phyloP scores from a whole-genome alignment of 1,140 invertebrate genomes.

The Atta cephalotes region DNA sequence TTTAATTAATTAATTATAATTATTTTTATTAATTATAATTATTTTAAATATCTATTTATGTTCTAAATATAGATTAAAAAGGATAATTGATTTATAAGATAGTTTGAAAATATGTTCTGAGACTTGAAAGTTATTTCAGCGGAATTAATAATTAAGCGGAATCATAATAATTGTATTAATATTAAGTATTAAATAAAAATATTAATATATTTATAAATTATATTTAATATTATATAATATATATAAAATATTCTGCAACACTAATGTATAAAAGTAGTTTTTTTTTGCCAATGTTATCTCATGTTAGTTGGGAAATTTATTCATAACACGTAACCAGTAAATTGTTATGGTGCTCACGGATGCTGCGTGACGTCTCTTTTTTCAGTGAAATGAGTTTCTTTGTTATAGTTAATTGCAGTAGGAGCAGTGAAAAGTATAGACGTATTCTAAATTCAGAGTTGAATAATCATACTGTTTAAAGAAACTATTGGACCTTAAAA shows the following conservation, averaged over 20 bases:
- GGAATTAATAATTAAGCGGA: neutral
- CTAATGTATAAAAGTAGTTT: neutral
- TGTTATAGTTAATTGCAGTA: slow-evolving; percentile 7
- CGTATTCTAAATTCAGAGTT: slow-evolving; percentile 34
- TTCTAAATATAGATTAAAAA: neutral
- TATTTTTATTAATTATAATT: neutral
- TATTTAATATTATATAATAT: too few species aligned
- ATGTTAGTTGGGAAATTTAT: slow-evolving; percentile 41
- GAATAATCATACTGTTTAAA: slow-evolving; percentile 18
- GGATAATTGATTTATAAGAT: neutral
- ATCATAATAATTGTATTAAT: neutral
- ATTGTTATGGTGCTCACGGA: slow-evolving; percentile 38
- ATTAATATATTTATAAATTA: too few species aligned
- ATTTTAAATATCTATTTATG: neutral
- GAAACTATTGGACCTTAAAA: neutral
- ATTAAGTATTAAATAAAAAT: neutral
- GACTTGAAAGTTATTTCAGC: neutral
- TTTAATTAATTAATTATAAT: neutral
- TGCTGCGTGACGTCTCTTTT: slow-evolving; percentile 31
- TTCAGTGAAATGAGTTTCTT: slow-evolving; percentile 39
- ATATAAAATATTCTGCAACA: neutral
- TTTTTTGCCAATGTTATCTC: slow-evolving; percentile 8
- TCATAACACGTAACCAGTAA: slow-evolving; percentile 33
- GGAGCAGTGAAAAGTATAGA: neutral
- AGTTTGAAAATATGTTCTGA: neutral